A percentile compares a stretch with the other conserved stretches of the same genome.
These are phyloP conservation scores for Podotricha telesiphe DNA, from an alignment of 2,888 invertebrate genomes.

Conservation along the genomic window DNA sequence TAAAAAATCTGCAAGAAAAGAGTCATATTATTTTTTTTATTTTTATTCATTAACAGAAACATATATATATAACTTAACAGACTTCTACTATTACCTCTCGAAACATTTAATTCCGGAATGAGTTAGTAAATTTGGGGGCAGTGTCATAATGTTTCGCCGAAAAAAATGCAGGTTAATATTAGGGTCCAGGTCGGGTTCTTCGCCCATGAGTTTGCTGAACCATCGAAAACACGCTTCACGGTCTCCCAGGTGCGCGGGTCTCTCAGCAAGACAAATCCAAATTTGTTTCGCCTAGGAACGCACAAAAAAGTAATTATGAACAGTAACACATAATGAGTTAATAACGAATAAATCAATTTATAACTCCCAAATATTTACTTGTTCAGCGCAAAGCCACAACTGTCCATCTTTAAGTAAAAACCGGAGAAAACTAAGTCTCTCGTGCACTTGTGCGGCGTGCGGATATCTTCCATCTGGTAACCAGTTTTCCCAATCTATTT, in stretches of 20 bases:
- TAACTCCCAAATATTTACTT: constrained; percentile 68
- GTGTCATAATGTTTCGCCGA: constrained; percentile 95
- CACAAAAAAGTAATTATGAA: constrained; percentile 16
- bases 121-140: constrained; percentile 95
- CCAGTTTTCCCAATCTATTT: constrained; percentile 90
- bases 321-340: neutral
- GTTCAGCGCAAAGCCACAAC: constrained; percentile 97
- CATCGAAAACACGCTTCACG: constrained; percentile 98
- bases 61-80: neutral
- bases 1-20: constrained; percentile 88
- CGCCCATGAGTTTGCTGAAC: constrained; percentile 98
- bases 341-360: neutral
- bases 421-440: constrained; percentile 95
- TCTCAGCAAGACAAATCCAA: constrained; percentile 97
- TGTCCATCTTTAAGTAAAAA: constrained; percentile 97
- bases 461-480: constrained; percentile 95
- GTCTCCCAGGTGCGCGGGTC: constrained; percentile 95
- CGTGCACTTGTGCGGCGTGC: constrained; percentile 96
- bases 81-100: constrained; percentile 78
- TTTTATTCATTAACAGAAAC: neutral
- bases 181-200: constrained; percentile 98
- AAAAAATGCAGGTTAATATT: constrained; percentile 98
- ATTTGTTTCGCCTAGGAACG: constrained; percentile 91
- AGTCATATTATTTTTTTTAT: neutral
- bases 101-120: constrained; percentile 97